Evolutionary conservation across 2,888 invertebrate genomes (phyloP).

Genomic region (Scaptomyza caliginosa): DNA sequence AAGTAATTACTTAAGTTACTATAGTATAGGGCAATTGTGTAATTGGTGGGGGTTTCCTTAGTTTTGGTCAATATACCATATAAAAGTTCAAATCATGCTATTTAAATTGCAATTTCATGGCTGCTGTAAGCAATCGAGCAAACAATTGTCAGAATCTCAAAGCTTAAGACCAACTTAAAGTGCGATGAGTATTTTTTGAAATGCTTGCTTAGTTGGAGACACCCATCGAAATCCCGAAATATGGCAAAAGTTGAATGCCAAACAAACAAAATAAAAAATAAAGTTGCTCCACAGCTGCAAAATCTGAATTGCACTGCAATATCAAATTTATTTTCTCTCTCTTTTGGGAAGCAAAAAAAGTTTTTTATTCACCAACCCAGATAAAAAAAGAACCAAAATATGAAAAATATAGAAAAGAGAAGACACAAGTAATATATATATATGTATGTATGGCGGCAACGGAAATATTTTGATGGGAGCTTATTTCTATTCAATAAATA

Average conservation of each 20-base stretch:
- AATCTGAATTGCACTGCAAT: slow-evolving; percentile 25
- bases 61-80: neutral
- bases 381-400: neutral
- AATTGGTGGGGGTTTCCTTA: slow-evolving; percentile 28
- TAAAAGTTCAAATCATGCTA: slow-evolving; percentile 11
- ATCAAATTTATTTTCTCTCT: slow-evolving; percentile 27
- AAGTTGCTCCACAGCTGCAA: slow-evolving; percentile 27
- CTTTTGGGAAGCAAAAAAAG: slow-evolving; percentile 14
- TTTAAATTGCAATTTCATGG: slow-evolving; percentile 22
- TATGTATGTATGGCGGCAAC: neutral
- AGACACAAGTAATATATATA: neutral
- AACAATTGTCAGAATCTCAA: slow-evolving; percentile 6
- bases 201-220: slow-evolving; percentile 25
- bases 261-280: slow-evolving; percentile 12
- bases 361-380: slow-evolving; percentile 14
- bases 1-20: slow-evolving; percentile 25
- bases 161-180: slow-evolving; percentile 21
- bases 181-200: slow-evolving; percentile 24
- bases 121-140: slow-evolving; percentile 29
- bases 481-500: slow-evolving; percentile 51
- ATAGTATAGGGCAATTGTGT: slow-evolving; percentile 11
- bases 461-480: slow-evolving; percentile 18
- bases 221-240: slow-evolving; percentile 29
- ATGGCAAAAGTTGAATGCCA: slow-evolving; percentile 1
- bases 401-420: neutral